Conservation (phyloP, 2,888 invertebrate species). For the Lithosia quadra region DNA sequence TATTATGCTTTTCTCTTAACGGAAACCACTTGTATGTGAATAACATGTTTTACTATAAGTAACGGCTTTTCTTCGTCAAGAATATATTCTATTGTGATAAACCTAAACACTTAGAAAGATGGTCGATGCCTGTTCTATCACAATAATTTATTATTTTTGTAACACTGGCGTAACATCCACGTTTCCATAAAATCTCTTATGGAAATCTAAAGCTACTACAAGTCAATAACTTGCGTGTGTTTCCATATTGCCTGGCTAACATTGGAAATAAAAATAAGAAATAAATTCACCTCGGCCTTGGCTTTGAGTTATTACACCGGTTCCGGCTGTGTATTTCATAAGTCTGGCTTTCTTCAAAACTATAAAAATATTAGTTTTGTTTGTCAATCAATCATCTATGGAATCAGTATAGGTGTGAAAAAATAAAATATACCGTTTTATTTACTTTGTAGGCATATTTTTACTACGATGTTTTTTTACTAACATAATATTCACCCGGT, state of each 20-base stretch:
- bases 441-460: not conserved
- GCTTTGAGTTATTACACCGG: slow-evolving; percentile 3
- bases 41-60: not conserved
- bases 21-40: not conserved
- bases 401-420: slow-evolving; percentile 1
- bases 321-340: slow-evolving; percentile 5
- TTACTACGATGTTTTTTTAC: not conserved
- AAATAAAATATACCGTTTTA: slow-evolving; percentile 2
- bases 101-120: not conserved
- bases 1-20: not conserved
- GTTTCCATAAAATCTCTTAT: not conserved
- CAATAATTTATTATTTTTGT: slow-evolving; percentile 3
- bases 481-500: not conserved
- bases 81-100: not conserved
- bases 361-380: slow-evolving; percentile 13
- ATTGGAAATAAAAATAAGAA: slow-evolving; percentile 12
- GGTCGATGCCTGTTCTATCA: not conserved
- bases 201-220: slow-evolving; percentile 1
- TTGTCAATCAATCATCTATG: slow-evolving; percentile 12
- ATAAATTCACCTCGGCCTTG: not conserved
- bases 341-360: slow-evolving; percentile 16
- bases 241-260: not conserved
- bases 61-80: not conserved
- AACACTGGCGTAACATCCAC: not conserved
- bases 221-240: not conserved